A percentile compares a stretch with the other conserved stretches of the same genome.
These are phyloP conservation scores for Fukomys damarensis DNA, from an alignment of 2,113 vertebrate species.

Conservation along the genomic window DNA sequence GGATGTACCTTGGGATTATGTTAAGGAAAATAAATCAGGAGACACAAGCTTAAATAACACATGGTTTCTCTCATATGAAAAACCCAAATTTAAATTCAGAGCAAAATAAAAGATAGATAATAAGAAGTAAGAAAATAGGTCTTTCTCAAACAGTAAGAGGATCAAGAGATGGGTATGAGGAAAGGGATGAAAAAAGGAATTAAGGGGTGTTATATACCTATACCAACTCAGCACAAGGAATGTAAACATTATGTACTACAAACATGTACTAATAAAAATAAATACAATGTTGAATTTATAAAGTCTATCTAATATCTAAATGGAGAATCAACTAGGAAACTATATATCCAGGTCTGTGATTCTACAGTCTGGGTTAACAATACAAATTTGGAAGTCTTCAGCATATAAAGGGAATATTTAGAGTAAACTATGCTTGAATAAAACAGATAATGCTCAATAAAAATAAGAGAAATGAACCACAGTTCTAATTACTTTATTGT, in stretches of 20 bases:
- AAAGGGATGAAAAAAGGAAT: not conserved
- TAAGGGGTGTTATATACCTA: not conserved
- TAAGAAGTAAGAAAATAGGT: too few relatives aligned
- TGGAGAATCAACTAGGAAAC: not conserved
- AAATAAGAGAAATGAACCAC: constrained; percentile 28
- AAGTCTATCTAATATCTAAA: not conserved
- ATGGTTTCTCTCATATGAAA: too few relatives aligned
- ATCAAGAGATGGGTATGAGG: not conserved
- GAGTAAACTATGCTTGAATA: constrained; percentile 12
- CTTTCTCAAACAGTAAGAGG: not conserved
- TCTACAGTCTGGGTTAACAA: not conserved
- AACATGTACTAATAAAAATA: not conserved
- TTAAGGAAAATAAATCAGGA: too few relatives aligned
- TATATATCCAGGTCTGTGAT: not conserved
- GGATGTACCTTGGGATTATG: too few relatives aligned
- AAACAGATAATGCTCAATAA: constrained; percentile 37
- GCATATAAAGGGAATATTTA: not conserved
- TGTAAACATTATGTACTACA: not conserved
- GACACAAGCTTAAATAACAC: too few relatives aligned
- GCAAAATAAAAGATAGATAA: too few relatives aligned
- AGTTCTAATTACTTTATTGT: constrained; percentile 53
- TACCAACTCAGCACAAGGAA: not conserved
- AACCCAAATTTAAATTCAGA: too few relatives aligned
- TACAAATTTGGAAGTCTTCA: constrained; percentile 6
- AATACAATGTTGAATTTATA: not conserved